Base-by-base conservation (phyloP, 2,797 vertebrate genomes). In the Myripristis jacobus region DNA sequence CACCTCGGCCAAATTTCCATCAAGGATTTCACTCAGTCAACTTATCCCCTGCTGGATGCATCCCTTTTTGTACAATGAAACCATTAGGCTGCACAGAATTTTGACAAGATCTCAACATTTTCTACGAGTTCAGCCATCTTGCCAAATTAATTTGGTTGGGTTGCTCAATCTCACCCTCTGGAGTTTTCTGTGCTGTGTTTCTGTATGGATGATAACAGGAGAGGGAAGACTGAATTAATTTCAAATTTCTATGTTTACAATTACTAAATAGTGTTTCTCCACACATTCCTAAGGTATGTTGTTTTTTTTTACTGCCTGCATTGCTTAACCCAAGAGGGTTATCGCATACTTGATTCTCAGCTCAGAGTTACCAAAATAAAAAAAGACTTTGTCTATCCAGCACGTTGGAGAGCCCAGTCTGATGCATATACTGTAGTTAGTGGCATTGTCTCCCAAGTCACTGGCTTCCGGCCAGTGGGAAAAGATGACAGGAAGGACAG, bases 21-120 rank as follows among this genome's bases (percentile, higher is more conserved):
- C 36, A 11, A 38, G 36, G 36, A 12, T 38, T 38, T 38, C 36
- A 38, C 11, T 13, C 34, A 38, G 36, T 12, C 36, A 38, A 2
- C 36, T 3, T 13, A 38, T 12, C 11, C 13, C 10, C 12, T 3
- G 9, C 4, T 63, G 70, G 75, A 66, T 64, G 79, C 69, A 71
- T 79, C 50, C 63, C 48, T 81, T 79, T 87, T 84, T 61, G 69
- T 80, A 87, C 82, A 89, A 75, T 87, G 83, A 88, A 89, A 91
- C 87, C 87, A 89, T 90, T 90, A 87, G 88, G 87, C 82, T 81
- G 83, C 86, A 91, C 89, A 88, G 86, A 92, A 90, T 92, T 88
- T 88, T 86, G 88, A 87, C 80, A 70, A 60, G 81, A 70, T 73
- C 68, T 87, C 79, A 70, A 87, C 55, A 78, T 90, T 88, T 82